These are phyloP conservation scores for Polymixis flavicincta DNA, from an alignment of 2,888 invertebrate species.

Conservation along the genomic window DNA sequence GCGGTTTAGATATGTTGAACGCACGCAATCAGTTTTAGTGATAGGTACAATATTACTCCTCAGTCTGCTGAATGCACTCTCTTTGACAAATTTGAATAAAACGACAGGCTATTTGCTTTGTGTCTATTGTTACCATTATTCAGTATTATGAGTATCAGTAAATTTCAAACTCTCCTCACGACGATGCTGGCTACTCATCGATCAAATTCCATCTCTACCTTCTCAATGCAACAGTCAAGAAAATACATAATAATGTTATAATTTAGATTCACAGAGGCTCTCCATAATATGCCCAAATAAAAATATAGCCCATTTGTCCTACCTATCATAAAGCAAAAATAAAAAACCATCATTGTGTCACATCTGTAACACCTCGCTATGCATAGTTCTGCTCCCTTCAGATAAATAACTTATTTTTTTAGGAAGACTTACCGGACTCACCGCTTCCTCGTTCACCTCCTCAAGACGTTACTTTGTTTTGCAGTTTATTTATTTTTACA, in stretches of 20 bases:
- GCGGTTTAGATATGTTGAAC: no score
- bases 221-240: background rate
- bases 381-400: no score
- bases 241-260: background rate
- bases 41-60: no score
- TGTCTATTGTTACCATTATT: background rate
- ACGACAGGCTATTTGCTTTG: background rate
- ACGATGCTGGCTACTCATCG: background rate
- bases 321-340: conserved; percentile 24
- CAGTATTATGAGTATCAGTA: background rate
- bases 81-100: no score
- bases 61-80: no score
- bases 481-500: conserved; percentile 17
- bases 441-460: conserved; percentile 16
- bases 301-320: background rate
- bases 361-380: no score
- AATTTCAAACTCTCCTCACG: background rate
- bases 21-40: no score
- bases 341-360: conserved; percentile 12
- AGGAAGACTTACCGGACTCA: conserved; percentile 19
- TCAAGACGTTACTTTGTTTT: conserved; percentile 7
- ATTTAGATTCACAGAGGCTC: background rate
- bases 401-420: conserved; percentile 33
- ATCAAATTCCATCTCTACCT: no score
- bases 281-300: background rate